Evolutionary conservation across 2,888 invertebrate genomes (phyloP), one percentile per base, ranked within the genome.

Genomic region (Fissipunctia ypsillon): DNA sequence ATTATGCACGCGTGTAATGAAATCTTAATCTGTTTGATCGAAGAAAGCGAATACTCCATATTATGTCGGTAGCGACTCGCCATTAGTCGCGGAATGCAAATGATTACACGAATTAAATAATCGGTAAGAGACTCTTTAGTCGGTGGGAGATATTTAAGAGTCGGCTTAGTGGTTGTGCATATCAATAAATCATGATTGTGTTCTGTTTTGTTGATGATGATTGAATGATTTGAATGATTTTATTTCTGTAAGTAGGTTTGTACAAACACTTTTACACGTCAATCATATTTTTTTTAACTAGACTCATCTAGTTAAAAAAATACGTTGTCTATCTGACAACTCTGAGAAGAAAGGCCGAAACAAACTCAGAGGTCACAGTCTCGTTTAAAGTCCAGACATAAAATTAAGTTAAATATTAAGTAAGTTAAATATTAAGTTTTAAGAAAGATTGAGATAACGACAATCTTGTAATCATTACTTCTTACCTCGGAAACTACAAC

Each of bases 1-100:
- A 86, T 91, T 91, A 90, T 81, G 81, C 78, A 86, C 78, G 86
- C 84, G 85, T 86, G 88, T 89, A 89, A 87, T 86, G 83, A 81
- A 87, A 86, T 80, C 83, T 76, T 81, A 85, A 87, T 88, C 85
- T 82, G 73, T 79, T 73, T 78, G 84, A 89, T 87, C 82, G 78
- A 88, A 82, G 85, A 87, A 86, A 87, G 85, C 84, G 77, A 80
- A 79, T 76, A 84, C 78, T 72, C 63, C 69, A 84, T 86, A 80
- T 82, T 86, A 84, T 85, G 86, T 78, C 0, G 57, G 69, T 80
- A 69, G 73, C 69, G 48, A 68, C 31, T 66, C 25, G 61, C 79
- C 57, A 83, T 84, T 86, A 80, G 81, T 69, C 38, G 64, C 61
- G 61, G 80, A 73, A 85, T 86, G 80, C 72, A 81, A 81, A 85